These are phyloP conservation scores for Galerucella calmariensis DNA, from an alignment of 2,888 invertebrate species.

Conservation along the genomic window DNA sequence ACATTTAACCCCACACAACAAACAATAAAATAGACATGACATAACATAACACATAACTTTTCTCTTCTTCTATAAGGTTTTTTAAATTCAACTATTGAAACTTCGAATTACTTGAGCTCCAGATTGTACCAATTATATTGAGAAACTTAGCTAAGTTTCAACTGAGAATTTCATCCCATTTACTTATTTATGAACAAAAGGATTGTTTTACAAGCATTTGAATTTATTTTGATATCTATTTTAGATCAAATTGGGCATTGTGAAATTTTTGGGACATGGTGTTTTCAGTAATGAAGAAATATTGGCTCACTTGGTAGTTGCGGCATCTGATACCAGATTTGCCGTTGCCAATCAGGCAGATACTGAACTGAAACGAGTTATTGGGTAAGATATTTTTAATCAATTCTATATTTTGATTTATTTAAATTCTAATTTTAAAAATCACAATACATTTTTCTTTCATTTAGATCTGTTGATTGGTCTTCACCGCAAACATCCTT, in stretches of 20 bases:
- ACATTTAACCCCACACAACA: no score
- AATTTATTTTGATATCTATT: conserved; percentile 45
- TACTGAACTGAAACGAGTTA: conserved; percentile 82
- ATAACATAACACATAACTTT: no score
- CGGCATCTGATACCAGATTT: conserved; percentile 89
- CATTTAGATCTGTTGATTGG: conserved; percentile 81
- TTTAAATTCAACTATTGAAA: no score
- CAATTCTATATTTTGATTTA: background rate
- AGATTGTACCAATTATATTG: no score
- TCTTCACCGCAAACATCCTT: conserved; percentile 74
- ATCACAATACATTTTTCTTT: background rate
- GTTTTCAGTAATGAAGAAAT: conserved; percentile 81
- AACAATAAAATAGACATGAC: no score
- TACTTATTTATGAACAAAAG: no score
- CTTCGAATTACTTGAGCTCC: no score
- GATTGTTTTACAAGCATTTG: background rate
- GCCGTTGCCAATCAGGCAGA: conserved; percentile 90
- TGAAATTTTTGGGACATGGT: conserved; percentile 84
- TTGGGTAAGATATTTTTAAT: conserved; percentile 66
- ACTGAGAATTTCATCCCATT: no score
- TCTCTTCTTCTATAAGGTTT: no score
- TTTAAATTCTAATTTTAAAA: background rate
- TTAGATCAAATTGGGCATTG: conserved; percentile 79
- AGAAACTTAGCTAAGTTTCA: no score
- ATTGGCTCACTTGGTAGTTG: conserved; percentile 82